Evolutionary conservation across 2,113 vertebrate species (phyloP).

Genomic region (Bambusicola thoracicus): DNA sequence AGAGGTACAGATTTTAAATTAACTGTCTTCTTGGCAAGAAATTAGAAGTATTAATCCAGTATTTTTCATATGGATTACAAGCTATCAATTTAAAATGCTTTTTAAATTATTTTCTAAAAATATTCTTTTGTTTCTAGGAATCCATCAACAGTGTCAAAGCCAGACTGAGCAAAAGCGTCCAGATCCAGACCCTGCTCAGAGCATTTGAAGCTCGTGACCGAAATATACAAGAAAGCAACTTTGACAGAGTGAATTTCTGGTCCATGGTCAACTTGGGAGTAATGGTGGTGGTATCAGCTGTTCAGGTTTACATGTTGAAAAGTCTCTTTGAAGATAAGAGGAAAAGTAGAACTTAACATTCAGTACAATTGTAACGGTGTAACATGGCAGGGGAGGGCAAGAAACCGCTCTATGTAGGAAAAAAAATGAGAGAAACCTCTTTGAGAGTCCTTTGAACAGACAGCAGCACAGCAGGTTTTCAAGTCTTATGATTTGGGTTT

Average conservation of each 20-base stretch:
- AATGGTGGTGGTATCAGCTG: slow-evolving; percentile 89
- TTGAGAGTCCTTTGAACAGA: slow-evolving; percentile 41
- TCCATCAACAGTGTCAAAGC: slow-evolving; percentile 94
- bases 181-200: slow-evolving; percentile 92
- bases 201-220: slow-evolving; percentile 97
- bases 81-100: not conserved
- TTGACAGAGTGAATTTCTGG: slow-evolving; percentile 94
- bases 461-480: not conserved
- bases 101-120: slow-evolving; percentile 22
- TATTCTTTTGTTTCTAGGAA: slow-evolving; percentile 81
- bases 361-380: not conserved
- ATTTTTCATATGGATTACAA: not conserved
- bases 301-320: slow-evolving; percentile 94
- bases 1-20: not conserved
- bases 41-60: not conserved
- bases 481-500: no score
- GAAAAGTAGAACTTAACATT: slow-evolving; percentile 88
- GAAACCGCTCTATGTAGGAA: slow-evolving; percentile 13
- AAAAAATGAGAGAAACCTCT: not conserved
- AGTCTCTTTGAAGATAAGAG: slow-evolving; percentile 94
- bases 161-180: slow-evolving; percentile 91
- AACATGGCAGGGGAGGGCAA: slow-evolving; percentile 28
- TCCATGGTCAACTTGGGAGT: slow-evolving; percentile 87
- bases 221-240: slow-evolving; percentile 97
- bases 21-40: not conserved